Conservation (phyloP, 53 echinoderm and acorn worm species). For the Crossaster papposus region DNA sequence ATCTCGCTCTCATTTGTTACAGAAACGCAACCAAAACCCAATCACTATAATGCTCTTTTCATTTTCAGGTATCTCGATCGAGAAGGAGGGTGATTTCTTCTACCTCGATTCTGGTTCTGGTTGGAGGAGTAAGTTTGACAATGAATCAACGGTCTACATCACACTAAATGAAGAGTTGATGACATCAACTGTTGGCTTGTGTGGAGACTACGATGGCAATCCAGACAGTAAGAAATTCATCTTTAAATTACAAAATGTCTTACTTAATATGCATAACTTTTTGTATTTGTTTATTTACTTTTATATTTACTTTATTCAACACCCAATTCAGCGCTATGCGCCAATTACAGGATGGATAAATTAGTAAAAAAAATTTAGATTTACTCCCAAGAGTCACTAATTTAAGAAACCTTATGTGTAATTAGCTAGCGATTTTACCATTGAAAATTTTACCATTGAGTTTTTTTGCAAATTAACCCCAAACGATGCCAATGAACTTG, state of each 20-base stretch:
- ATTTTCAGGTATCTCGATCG: conserved; percentile 32
- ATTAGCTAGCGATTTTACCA: too few species aligned
- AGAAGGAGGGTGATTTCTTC: conserved; percentile 46
- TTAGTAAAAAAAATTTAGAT: too few species aligned
- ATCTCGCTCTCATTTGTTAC: too few species aligned
- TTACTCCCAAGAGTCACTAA: too few species aligned
- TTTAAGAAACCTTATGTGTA: too few species aligned
- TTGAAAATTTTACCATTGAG: too few species aligned
- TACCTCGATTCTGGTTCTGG: conserved; percentile 51
- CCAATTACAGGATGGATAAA: too few species aligned
- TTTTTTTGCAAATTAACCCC: too few species aligned
- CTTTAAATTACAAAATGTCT: not conserved
- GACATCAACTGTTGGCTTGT: conserved; percentile 30
- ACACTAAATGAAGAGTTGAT: conserved; percentile 46
- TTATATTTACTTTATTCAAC: too few species aligned
- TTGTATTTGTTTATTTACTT: too few species aligned
- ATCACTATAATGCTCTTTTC: not conserved
- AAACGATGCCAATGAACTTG: not conserved
- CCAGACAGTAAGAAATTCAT: conserved; percentile 28
- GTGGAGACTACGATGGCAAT: conserved; percentile 56
- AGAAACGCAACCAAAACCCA: not conserved
- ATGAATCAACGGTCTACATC: conserved; percentile 35
- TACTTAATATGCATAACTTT: not conserved
- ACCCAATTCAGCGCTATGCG: too few species aligned
- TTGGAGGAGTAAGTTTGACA: conserved; percentile 42